Evolutionary conservation across 64 coral and sea anemone species (phyloP).

Genomic region (Catalaphyllia jardinei): DNA sequence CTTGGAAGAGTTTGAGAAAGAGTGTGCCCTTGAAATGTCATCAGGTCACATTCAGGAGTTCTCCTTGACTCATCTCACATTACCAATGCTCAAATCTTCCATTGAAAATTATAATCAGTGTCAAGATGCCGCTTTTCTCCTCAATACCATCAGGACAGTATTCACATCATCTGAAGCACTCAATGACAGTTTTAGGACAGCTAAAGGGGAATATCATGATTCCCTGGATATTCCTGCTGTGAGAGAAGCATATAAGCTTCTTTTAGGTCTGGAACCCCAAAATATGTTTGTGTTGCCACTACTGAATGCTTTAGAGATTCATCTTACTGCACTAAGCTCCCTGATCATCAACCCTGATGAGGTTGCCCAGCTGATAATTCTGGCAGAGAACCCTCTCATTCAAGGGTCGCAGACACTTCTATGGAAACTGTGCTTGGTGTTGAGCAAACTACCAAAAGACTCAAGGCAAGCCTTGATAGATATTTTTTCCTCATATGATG

Average conservation of each 20-base stretch:
- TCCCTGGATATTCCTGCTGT: constrained; percentile 76
- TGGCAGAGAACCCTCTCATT: constrained; percentile 91
- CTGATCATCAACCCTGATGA: constrained; percentile 55
- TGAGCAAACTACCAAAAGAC: constrained; percentile 58
- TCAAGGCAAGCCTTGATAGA: constrained; percentile 45
- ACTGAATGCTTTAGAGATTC: constrained; percentile 89
- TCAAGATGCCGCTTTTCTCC: constrained; percentile 83
- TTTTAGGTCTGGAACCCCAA: constrained; percentile 78
- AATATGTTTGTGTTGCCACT: constrained; percentile 67
- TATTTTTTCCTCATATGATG: constrained; percentile 66
- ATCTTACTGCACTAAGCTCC: constrained; percentile 71
- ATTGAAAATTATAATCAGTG: constrained; percentile 84
- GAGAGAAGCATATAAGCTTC: constrained; percentile 70
- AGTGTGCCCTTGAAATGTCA: constrained; percentile 99
- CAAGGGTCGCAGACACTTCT: constrained; percentile 61
- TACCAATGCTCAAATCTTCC: constrained; percentile 85
- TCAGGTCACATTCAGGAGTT: constrained; percentile 86
- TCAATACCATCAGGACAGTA: constrained; percentile 98
- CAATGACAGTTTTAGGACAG: constrained; percentile 90
- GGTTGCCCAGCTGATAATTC: constrained; percentile 77
- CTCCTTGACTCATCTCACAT: constrained; percentile 92
- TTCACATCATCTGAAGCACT: constrained; percentile 89
- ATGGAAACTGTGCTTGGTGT: constrained; percentile 71
- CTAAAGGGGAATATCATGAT: constrained; percentile 15
- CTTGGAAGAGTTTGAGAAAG: constrained; percentile 93